These are phyloP conservation scores for Diuraphis noxia DNA, from an alignment of 1,140 invertebrate species.

Conservation along the genomic window DNA sequence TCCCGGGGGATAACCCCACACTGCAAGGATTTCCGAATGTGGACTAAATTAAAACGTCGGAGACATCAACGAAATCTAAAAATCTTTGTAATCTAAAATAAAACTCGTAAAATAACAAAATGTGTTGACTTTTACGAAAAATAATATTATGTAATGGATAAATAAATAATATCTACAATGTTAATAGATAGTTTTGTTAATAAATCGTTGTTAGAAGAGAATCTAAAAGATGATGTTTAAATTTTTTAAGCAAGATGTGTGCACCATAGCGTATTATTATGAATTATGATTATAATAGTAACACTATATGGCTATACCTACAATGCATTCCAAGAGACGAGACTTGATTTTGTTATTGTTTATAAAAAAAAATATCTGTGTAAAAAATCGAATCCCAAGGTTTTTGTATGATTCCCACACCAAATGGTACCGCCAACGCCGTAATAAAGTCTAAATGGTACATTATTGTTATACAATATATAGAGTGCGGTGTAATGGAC, in stretches of 20 bases:
- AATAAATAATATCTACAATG: neutral
- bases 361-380: neutral
- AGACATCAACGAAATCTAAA: neutral
- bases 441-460: neutral
- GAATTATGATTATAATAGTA: too few species aligned
- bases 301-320: too few species aligned
- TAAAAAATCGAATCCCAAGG: neutral
- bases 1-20: neutral
- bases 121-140: neutral
- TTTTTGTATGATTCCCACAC: neutral
- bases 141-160: neutral
- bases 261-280: too few species aligned
- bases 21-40: neutral
- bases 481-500: too few species aligned
- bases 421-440: neutral
- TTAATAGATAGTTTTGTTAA: too few species aligned
- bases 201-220: too few species aligned
- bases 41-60: conserved; percentile 34
- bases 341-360: neutral
- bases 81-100: neutral
- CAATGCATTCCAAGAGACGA: neutral
- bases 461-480: neutral
- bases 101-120: neutral
- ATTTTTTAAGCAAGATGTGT: too few species aligned
- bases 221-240: too few species aligned